A percentile compares a stretch with the other conserved stretches of the same genome.
These are phyloP conservation scores for Xiphophorus hellerii DNA, from an alignment of 2,113 vertebrate species.

Conservation along the genomic window DNA sequence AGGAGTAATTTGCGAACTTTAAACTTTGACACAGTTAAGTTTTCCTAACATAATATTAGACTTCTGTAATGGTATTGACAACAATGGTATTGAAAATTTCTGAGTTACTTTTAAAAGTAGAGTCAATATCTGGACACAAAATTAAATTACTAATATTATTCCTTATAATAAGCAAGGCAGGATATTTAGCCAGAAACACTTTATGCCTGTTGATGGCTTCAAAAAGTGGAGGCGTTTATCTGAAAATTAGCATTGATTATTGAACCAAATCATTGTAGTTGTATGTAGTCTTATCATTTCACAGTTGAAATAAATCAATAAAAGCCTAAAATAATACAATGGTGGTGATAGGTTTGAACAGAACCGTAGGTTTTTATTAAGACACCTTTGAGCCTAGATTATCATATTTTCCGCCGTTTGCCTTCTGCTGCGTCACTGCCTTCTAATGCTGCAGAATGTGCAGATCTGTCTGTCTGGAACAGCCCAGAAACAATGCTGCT, in stretches of 20 bases:
- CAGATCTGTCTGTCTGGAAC: neutral
- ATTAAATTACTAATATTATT: too few relatives aligned
- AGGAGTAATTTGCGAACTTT: neutral
- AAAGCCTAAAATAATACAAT: neutral
- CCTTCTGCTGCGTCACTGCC: neutral
- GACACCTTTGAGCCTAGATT: neutral
- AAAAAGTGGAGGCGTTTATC: too few relatives aligned
- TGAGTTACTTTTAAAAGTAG: too few relatives aligned
- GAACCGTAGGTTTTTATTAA: neutral
- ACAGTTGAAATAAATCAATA: neutral
- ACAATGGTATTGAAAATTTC: too few relatives aligned
- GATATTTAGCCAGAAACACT: too few relatives aligned
- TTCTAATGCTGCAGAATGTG: neutral
- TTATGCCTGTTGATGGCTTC: too few relatives aligned
- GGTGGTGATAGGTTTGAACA: neutral
- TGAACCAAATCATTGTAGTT: neutral
- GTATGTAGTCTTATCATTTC: neutral
- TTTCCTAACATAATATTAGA: too few relatives aligned
- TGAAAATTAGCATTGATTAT: too few relatives aligned
- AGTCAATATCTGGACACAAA: too few relatives aligned
- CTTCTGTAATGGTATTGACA: too few relatives aligned
- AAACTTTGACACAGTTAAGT: neutral
- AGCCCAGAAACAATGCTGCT: slow-evolving; percentile 22
- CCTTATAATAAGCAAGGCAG: too few relatives aligned
- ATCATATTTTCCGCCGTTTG: neutral